Evolutionary conservation across 2,113 vertebrate species (phyloP).

Genomic region (Caracal caracal): DNA sequence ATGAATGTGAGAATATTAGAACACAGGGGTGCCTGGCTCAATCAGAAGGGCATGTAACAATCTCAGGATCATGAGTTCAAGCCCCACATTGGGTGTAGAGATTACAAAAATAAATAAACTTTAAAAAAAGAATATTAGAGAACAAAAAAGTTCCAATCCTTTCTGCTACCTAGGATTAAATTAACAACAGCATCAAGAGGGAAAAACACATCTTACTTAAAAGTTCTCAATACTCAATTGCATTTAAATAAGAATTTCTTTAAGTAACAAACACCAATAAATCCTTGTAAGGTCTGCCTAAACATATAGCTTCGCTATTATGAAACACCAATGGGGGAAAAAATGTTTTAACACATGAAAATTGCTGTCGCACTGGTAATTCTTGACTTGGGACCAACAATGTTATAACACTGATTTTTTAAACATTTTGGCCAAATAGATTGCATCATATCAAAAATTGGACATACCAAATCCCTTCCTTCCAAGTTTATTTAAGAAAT

Average conservation of each 20-base stretch:
- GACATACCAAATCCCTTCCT: constrained; percentile 2
- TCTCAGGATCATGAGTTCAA: neutral
- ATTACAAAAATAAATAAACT: neutral
- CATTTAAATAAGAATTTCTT: constrained; percentile 25
- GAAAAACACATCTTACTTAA: neutral
- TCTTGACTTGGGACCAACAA: neutral
- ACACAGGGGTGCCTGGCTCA: neutral
- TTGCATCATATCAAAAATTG: neutral
- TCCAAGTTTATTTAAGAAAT: constrained; percentile 28
- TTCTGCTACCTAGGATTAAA: neutral
- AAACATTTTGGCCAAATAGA: neutral
- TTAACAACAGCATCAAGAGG: neutral
- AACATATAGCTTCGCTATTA: neutral
- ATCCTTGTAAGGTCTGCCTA: neutral
- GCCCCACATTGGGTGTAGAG: neutral
- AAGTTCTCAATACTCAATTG: neutral
- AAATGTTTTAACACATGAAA: neutral
- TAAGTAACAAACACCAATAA: constrained; percentile 20
- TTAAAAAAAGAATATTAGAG: neutral
- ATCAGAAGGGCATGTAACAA: neutral
- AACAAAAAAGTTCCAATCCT: neutral
- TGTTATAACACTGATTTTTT: neutral
- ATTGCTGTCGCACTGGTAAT: neutral
- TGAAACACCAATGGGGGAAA: neutral
- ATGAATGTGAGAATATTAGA: constrained; percentile 17